Conservation (phyloP, 2,888 invertebrate species). For the Portevinia maculata region DNA sequence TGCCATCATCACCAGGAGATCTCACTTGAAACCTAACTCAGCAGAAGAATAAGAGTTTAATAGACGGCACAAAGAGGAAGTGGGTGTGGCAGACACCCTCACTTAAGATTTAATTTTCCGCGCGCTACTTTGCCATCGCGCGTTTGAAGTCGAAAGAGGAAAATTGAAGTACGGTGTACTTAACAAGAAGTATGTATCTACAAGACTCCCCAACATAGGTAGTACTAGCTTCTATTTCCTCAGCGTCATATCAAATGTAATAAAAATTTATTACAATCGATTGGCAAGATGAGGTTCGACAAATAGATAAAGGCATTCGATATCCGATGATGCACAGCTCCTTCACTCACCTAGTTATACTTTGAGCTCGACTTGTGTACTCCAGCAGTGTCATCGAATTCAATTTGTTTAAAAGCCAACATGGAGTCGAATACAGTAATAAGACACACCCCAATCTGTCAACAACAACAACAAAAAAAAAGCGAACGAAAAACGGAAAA, state of each 20-base stretch:
- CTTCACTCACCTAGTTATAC: background rate
- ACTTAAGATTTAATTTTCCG: constrained; percentile 67
- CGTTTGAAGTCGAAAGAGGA: constrained; percentile 63
- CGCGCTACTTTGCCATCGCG: constrained; percentile 53
- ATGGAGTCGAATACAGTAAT: constrained; percentile 35
- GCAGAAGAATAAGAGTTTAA: background rate
- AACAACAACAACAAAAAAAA: constrained; percentile 56
- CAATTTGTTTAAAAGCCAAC: constrained; percentile 73
- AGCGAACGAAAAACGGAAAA: background rate
- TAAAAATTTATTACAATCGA: constrained; percentile 73
- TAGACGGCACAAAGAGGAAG: constrained; percentile 26
- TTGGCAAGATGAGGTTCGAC: constrained; percentile 62
- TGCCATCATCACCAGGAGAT: constrained; percentile 54
- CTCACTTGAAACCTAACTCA: constrained; percentile 43
- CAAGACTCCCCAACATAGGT: background rate
- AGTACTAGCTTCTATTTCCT: constrained; percentile 1
- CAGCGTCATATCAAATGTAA: constrained; percentile 64
- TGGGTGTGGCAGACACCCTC: constrained; percentile 26
- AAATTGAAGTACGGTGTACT: constrained; percentile 49
- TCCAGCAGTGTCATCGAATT: constrained; percentile 57
- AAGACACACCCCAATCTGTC: constrained; percentile 61
- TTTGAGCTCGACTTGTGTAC: constrained; percentile 16
- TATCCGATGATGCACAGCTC: constrained; percentile 44
- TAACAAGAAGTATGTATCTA: constrained; percentile 51
- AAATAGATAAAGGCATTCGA: constrained; percentile 58